Base-by-base conservation (phyloP, 1,140 invertebrate species). In the Monochamus saltuarius region DNA sequence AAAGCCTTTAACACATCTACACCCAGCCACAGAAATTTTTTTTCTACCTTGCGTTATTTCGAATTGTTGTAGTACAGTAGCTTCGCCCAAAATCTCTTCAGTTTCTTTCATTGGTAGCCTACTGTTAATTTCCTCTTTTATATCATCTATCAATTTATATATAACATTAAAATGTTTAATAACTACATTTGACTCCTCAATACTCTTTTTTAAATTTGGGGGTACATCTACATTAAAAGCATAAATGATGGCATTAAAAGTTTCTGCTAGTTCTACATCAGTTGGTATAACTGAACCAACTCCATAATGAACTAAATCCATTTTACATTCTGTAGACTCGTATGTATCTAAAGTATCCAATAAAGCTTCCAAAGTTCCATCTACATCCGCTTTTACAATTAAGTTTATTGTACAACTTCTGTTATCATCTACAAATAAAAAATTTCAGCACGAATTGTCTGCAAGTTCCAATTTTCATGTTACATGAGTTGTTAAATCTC, bases 281-380 rank as follows among this genome's bases (percentile, higher is more conserved):
- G 81, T 87, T 66, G 90, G 87, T 0, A 86, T 89, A 1, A 98
- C 81, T 54, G 85, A 78, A 6, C 97, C 97, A 14, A 99, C 89
- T 4, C 89, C 95, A 77, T 90, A 96, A 75, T 95, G 89, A 14
- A 99, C 84, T 4, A 99, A 73, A 69, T 96, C 89, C 6, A 99
- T 77, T 36, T 83, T 80, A 71, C 96, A 95, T 22, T 83, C 79
- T 4, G 88, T 77, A 45, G 84, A 86, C 51, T 88, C 80, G 72
- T 98, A 99, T 0, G 93, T 94, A 51, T 94, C 89, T 19, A 99
- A 74, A 29, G 94, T 89, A 77, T 98, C 90, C 39, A 97, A 77
- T 64, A 99, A 92, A 1, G 97, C 95, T 79, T 99, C 95, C 7
- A 97, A 84, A 8, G 94, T 96, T 0, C 94, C 92, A 75, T 90